Evolutionary conservation across 2,888 invertebrate species (phyloP).

Genomic region (Hemaris fuciformis): DNA sequence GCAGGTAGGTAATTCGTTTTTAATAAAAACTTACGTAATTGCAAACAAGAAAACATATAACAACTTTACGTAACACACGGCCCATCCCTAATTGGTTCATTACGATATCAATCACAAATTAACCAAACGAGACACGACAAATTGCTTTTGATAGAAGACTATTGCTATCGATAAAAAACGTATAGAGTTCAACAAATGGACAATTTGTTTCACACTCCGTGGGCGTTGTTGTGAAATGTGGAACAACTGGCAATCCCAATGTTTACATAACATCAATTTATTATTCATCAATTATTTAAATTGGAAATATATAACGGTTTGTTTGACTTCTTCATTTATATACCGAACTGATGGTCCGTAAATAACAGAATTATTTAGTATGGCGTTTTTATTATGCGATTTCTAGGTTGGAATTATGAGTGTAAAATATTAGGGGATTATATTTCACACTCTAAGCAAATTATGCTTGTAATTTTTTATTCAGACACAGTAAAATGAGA

Average conservation of each 20-base stretch:
- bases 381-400: background rate
- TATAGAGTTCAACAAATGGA: background rate
- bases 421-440: background rate
- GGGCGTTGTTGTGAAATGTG: background rate
- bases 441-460: no score
- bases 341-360: background rate
- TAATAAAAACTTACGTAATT: no score
- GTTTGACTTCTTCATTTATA: background rate
- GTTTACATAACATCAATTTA: constrained; percentile 7
- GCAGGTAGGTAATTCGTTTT: no score
- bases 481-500: no score
- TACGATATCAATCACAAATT: background rate
- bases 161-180: constrained; percentile 8
- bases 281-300: constrained; percentile 9
- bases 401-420: no score
- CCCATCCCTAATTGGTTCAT: background rate
- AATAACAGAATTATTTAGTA: constrained; percentile 2
- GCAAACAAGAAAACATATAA: no score
- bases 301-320: constrained; percentile 2
- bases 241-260: background rate
- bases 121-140: background rate
- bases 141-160: background rate
- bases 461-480: no score
- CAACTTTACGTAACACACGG: background rate
- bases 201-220: constrained; percentile 3